Evolutionary conservation across 2,888 invertebrate genomes (phyloP), one percentile per base, ranked within the genome.

Genomic region (Drosophila cracens): DNA sequence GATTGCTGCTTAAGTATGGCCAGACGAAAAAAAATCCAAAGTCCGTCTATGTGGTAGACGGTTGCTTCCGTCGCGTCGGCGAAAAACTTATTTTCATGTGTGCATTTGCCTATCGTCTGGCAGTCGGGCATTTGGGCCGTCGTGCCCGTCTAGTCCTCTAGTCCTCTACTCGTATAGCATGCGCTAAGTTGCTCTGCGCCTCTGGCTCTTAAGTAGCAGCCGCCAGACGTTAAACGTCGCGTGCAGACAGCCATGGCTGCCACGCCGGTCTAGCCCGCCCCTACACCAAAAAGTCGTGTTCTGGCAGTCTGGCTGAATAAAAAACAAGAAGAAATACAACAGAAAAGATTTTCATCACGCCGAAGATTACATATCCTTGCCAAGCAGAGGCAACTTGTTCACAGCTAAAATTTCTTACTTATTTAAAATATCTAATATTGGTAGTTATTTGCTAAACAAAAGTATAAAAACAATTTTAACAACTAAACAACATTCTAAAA

Each of bases 191-290:
- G 56, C 65, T 60, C 13, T 43, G 66, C 40, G 60, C 61, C 62
- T 62, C 27, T 25, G 74, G 68, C 61, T 57, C 27, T 60, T 74
- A 79, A 77, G 79, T 74, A 79, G 83, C 83, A 70, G 68, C 79
- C 68, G 79, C 77, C 89, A 87, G 85, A 84, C 84, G 84, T 79
- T 87, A 83, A 87, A 87, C 76, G 89, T 86, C 89, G 85, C 85
- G 85, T 86, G 85, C 87, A 86, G 85, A 85, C 83, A 79, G 84
- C 76, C 75, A 65, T 38, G 52, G 40, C 43, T 34, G 66, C 69
- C 58, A 61, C 49, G 52, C 49, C 49, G 34, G 13, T 13, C 21
- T 13, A 21, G 7, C 36, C 31, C 36, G 27, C 38, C 46, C 58
- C 46, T 38, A 60, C 60, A 38, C 46, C 59, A 34, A 36, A 43